These are phyloP conservation scores for Limosa lapponica DNA, from an alignment of 2,797 vertebrate genomes.

Conservation along the genomic window DNA sequence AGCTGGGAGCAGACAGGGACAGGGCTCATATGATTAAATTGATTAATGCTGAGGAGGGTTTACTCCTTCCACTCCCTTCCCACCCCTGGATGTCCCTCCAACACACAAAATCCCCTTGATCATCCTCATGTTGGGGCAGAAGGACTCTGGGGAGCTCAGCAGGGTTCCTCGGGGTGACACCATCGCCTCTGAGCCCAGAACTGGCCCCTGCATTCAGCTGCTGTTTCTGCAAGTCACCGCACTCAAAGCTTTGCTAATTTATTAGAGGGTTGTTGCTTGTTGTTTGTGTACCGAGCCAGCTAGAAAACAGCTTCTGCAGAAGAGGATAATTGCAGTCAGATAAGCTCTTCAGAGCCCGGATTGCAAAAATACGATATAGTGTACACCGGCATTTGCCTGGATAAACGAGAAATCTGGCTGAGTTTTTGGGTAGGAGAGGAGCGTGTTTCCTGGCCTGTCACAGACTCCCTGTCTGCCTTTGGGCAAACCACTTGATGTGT, in stretches of 20 bases:
- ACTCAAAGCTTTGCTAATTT: constrained; percentile 59
- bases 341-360: background rate
- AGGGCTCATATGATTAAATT: background rate
- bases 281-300: constrained; percentile 52
- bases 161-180: background rate
- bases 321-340: constrained; percentile 60
- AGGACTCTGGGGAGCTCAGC: background rate
- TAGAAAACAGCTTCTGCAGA: constrained; percentile 60
- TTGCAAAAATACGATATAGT: background rate
- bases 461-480: background rate
- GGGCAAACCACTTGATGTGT: background rate
- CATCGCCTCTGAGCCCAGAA: background rate
- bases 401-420: background rate
- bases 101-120: background rate
- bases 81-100: background rate
- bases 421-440: background rate
- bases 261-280: constrained; percentile 49
- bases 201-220: background rate
- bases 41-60: accelerated
- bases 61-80: background rate
- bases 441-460: accelerated
- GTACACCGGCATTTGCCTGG: background rate
- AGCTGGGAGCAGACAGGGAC: background rate
- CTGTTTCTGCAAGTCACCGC: constrained; percentile 56
- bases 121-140: background rate